A percentile compares a stretch with the other conserved stretches of the same genome.
Conservation (phyloP, 37 sponge, comb jelly and placozoan species). For the Ephydatia muelleri region DNA sequence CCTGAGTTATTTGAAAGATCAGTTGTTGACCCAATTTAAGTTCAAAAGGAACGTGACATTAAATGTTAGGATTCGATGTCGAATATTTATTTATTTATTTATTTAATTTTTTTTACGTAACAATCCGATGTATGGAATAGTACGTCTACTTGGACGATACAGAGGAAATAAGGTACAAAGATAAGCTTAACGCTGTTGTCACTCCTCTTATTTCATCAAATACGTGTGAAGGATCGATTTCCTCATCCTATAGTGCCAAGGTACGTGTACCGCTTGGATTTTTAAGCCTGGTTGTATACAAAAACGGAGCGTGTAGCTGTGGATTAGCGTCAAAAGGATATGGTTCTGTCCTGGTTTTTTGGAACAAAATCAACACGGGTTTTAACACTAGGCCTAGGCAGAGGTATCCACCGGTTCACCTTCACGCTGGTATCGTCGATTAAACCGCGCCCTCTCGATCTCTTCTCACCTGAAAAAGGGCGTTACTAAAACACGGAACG, state of each 20-base stretch:
- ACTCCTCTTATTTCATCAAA: constrained; percentile 7
- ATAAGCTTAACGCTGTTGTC: constrained; percentile 38
- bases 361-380: background rate
- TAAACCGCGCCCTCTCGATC: too few species aligned
- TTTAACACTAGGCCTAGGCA: too few species aligned
- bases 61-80: constrained; percentile 25
- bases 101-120: constrained; percentile 10
- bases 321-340: background rate
- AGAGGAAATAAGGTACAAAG: constrained; percentile 19
- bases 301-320: background rate
- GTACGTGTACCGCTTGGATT: background rate
- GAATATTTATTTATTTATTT: too few species aligned
- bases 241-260: background rate
- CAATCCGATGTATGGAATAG: constrained; percentile 47
- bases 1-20: background rate
- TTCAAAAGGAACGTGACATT: constrained; percentile 24
- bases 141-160: constrained; percentile 42
- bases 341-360: background rate
- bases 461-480: too few species aligned
- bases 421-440: too few species aligned
- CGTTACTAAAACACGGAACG: too few species aligned
- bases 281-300: background rate
- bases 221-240: background rate
- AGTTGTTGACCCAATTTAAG: constrained; percentile 25
- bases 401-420: too few species aligned